Evolutionary conservation across 2,113 vertebrate species (phyloP), one percentile per base, ranked within the genome.

Genomic region (Brachyhypopomus gauderio): DNA sequence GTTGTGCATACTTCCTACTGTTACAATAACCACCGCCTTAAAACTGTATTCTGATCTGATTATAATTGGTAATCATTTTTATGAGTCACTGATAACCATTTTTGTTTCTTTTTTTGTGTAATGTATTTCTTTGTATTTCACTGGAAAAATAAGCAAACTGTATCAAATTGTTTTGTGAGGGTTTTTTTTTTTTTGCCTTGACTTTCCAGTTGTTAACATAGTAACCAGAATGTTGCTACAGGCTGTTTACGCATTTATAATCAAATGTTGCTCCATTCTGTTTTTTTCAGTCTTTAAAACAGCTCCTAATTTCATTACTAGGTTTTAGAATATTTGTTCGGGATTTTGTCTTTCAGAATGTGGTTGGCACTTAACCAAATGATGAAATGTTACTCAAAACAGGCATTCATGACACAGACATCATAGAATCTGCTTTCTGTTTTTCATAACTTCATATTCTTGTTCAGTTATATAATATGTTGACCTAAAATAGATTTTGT

Each of bases 391-490:
- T 77, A 55, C 48, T 64, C 38, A 22, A 34, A 30, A 41, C 36
- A 72, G 55, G 34, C 64, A 58, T 58, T 22, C 38, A 38, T 9
- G 45, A 69, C 12, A 63, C 59, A 56, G 63, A 78, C 77, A 56
- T 58, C 20, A 45, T 72, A 69, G 17, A 27, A 60, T 69, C 11
- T 34, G 38, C 30, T 67, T 25, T 77, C 3, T 64, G 38, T 77
- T 22, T 5, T 14, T 83, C 77, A 78, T 67, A 77, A 77, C 85
- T 83, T 87, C 79, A 63, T 77, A 58, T 62, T 80, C n/a, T 52
- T 73, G 85, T 87, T 84, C 70, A 64, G 22, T 38, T 34, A 71
- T 78, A 6, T 89, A 77, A 89, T 85, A 80, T 72, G 80, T 77
- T 72, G 78, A 23, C 86, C 59, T 41, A 85, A 58, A 59, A 80